A percentile compares a stretch with the other conserved stretches of the same genome.
Evolutionary conservation across 1,140 invertebrate genomes (phyloP).

Genomic region (Neotoxoptera formosana): DNA sequence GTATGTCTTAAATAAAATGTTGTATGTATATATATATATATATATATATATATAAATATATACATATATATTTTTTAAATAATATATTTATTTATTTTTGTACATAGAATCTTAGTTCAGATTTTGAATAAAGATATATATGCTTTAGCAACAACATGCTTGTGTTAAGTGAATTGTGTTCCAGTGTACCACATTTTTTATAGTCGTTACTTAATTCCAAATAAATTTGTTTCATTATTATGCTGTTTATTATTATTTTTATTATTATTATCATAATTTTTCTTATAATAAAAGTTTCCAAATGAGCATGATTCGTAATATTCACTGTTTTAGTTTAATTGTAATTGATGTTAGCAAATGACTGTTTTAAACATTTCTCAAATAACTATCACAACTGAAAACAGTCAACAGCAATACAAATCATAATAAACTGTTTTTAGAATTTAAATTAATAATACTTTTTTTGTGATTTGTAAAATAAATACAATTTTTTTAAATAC

Average conservation of each 20-base stretch:
- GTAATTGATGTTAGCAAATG: not conserved
- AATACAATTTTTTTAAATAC: conserved; percentile 34
- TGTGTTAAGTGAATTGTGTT: conserved; percentile 47
- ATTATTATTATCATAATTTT: not conserved
- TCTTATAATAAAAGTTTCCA: not conserved
- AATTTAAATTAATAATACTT: conserved; percentile 30
- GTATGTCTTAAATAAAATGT: conserved; percentile 37
- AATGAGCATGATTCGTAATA: too few species aligned
- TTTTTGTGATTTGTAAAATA: not conserved
- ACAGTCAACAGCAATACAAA: not conserved
- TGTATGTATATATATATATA: conserved; percentile 53
- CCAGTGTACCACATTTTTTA: conserved; percentile 32
- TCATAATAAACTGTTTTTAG: not conserved
- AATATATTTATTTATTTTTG: conserved; percentile 55
- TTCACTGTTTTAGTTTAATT: not conserved
- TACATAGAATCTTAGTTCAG: conserved; percentile 50
- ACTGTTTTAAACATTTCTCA: not conserved
- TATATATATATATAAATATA: conserved; percentile 36
- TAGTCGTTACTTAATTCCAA: conserved; percentile 52
- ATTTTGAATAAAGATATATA: conserved; percentile 43
- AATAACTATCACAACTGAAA: not conserved
- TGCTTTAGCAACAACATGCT: conserved; percentile 40
- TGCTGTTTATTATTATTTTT: not conserved
- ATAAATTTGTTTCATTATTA: conserved; percentile 37
- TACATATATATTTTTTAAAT: conserved; percentile 9